Evolutionary conservation across 2,797 vertebrate genomes (phyloP).

Genomic region (Melanotaenia parkinsoni): DNA sequence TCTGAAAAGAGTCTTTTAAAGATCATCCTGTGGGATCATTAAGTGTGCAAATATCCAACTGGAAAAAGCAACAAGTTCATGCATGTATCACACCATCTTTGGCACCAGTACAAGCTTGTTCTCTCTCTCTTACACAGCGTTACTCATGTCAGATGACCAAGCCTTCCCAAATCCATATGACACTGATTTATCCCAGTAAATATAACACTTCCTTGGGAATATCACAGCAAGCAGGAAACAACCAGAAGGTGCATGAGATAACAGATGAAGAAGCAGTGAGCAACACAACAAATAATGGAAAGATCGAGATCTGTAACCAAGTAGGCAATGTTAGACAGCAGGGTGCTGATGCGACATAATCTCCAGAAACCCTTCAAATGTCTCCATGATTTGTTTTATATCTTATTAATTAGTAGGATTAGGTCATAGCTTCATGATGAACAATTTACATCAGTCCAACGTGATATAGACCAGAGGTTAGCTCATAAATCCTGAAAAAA

Average conservation of each 20-base stretch:
- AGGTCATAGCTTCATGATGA: background rate
- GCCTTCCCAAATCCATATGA: conserved; percentile 43
- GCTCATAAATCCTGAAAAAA: background rate
- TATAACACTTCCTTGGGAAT: conserved; percentile 75
- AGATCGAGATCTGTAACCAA: conserved; percentile 34
- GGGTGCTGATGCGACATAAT: conserved; percentile 20
- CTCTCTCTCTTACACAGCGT: conserved; percentile 33
- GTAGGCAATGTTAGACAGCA: conserved; percentile 48
- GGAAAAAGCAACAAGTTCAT: conserved; percentile 3
- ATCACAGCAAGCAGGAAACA: conserved; percentile 58
- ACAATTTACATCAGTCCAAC: background rate
- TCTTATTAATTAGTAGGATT: background rate
- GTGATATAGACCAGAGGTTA: background rate
- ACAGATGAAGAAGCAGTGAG: conserved; percentile 63
- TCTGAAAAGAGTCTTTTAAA: too few relatives aligned
- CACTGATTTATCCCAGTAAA: conserved; percentile 68
- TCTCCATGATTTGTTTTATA: background rate
- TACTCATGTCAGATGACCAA: conserved; percentile 52
- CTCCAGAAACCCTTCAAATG: background rate
- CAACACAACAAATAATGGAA: conserved; percentile 39
- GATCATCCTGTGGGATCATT: too few relatives aligned
- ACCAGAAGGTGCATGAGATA: conserved; percentile 62
- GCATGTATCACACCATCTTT: conserved; percentile 9
- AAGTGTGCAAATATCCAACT: background rate
- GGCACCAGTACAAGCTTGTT: conserved; percentile 15